Base-by-base conservation (phyloP, 35 echinoderm and acorn worm species). In the Nesometra sesokonis region DNA sequence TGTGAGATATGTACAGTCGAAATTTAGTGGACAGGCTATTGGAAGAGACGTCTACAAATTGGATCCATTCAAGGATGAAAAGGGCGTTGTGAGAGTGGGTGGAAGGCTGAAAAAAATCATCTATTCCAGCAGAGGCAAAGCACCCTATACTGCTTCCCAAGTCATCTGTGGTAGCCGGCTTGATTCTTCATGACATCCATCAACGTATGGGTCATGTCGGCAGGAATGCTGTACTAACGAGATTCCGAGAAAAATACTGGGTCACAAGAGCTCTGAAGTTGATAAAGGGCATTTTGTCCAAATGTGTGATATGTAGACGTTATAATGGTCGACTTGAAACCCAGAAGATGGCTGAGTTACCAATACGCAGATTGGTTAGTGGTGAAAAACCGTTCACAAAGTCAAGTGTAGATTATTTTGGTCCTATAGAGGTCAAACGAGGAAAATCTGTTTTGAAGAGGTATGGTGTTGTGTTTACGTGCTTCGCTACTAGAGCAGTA, bases 351-450 rank as follows among this genome's bases (percentile, higher is more conserved):
- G 39, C 90, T 13, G 30, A 86, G 32, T 78, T 86, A 76, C 89
- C 84, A 34, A 43, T 30, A 34, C 37, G 27, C 33, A 36, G 76
- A 35, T 36, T 93, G 8, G 86, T 52, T 0, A 88, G 88, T 33
- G 88, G 52, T 19, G 84, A 83, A 31, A 88, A 88, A 46, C 88
- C 78, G 29, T 93, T 93, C 32, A 83, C 92, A 82, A 82, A 35
- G 27, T 82, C 89, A 11, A 82, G 87, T 4, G 84, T 94, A 34
- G 86, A 91, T 34, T 91, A 80, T 47, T 89, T 94, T 81, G 87
- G 90, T 29, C 87, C 90, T 5, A 84, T 89, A 17, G 84, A 89
- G 32, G 84, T 95, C n/a, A 95, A 92, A 35, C 57, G 76, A 31
- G 87, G 93, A 78, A 37, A 87, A 32, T 39, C 35, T 33, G 37